phyloP scores from a whole-genome alignment of 2,113 vertebrate species.

The Daboia siamensis region DNA sequence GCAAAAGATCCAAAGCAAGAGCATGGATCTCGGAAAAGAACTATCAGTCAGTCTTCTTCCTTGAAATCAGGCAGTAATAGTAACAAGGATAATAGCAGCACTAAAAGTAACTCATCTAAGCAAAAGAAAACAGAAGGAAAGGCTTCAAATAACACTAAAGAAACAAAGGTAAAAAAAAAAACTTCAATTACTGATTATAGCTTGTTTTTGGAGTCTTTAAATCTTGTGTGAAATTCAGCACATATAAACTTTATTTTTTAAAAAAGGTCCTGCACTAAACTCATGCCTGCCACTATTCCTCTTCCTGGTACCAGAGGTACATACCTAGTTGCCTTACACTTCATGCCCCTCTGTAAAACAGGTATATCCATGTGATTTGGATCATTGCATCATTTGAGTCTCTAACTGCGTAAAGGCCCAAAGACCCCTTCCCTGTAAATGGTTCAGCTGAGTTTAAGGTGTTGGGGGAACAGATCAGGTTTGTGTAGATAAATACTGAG shows the following conservation, averaged over 20 bases:
- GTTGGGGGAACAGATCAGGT: background rate
- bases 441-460: background rate
- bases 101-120: slow-evolving; percentile 83
- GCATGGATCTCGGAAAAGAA: slow-evolving; percentile 87
- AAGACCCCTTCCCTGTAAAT: background rate
- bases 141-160: slow-evolving; percentile 76
- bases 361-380: background rate
- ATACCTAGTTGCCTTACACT: background rate
- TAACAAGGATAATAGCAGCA: slow-evolving; percentile 79
- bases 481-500: no score
- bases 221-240: background rate
- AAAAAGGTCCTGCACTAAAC: background rate
- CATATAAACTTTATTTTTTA: background rate
- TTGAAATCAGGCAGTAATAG: slow-evolving; percentile 81
- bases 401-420: background rate
- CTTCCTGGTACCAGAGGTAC: background rate
- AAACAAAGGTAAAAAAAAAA: slow-evolving; percentile 78
- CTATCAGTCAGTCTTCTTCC: slow-evolving; percentile 87
- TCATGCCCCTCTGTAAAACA: background rate
- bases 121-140: slow-evolving; percentile 92
- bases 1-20: slow-evolving; percentile 89
- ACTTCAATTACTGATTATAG: background rate
- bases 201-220: background rate
- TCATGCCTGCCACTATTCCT: background rate
- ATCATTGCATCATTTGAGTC: background rate